Conservation (phyloP, 2,797 vertebrate species). For the Poeciliopsis paucimaculata region DNA sequence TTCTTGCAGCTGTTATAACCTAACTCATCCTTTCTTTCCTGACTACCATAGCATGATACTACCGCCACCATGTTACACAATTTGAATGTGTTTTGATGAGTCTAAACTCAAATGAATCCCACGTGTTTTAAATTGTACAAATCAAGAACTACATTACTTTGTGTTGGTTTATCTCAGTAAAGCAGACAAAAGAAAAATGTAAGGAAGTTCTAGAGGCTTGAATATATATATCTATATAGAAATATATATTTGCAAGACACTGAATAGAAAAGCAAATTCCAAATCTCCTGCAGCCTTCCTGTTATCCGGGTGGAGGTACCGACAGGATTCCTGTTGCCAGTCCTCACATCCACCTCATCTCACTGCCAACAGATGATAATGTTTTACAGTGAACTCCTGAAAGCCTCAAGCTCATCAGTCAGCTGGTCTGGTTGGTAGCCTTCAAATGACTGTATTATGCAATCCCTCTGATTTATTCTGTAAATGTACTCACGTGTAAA, state of each 20-base stretch:
- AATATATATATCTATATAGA: too few species aligned
- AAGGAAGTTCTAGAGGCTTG: background rate
- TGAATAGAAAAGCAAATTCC: background rate
- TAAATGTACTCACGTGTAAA: conserved; percentile 19
- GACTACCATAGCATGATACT: background rate
- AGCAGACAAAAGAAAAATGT: background rate
- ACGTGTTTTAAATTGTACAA: background rate
- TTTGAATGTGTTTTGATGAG: background rate
- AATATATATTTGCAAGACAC: background rate
- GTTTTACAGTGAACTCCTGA: conserved; percentile 20
- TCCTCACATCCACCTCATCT: conserved; percentile 11
- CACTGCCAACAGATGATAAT: conserved; percentile 26
- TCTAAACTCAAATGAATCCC: background rate
- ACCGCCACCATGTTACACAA: background rate
- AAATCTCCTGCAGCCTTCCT: background rate
- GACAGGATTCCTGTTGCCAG: background rate
- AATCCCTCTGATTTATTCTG: conserved; percentile 40
- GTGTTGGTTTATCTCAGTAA: background rate
- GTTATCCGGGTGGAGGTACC: background rate
- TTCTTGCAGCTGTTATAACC: background rate
- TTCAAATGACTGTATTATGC: conserved; percentile 55
- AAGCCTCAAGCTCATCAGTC: conserved; percentile 63
- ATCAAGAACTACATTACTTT: background rate
- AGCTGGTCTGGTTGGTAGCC: conserved; percentile 75
- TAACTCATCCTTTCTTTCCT: background rate